Base-by-base conservation (phyloP, 2,113 vertebrate species). In the Pterocles burchelli region DNA sequence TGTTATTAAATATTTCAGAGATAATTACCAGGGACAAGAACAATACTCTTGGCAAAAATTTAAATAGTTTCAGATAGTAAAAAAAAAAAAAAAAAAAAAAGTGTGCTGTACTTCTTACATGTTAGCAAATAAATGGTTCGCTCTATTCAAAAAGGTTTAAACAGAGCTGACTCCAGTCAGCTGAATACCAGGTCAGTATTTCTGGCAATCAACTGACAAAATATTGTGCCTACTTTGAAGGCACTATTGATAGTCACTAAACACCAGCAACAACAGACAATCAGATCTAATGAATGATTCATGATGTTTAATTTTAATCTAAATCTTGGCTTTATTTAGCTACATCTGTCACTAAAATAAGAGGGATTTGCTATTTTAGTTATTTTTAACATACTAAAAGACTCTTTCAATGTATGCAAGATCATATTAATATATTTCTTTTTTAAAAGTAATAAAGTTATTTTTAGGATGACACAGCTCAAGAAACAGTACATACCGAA, bases 251-350 rank as follows among this genome's bases (percentile, higher is more conserved):
- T 61, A 72, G 26, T 70, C 66, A 74, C 43, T 93, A 59, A 95
- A 92, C 41, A 82, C 33, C 89, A 94, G 70, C 79, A 88, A 92
- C 61, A 96, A 83, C 89, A 94, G 6, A 38, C 89, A 96, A 92
- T 96, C 70, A 91, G 94, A 93, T 49, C 57, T 66, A 76, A 93
- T 87, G 38, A 96, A 89, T 93, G 89, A 96, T 91, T 96, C 81
- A 65, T 94, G 65, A 92, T 58, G 59, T 76, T 73, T 90, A 75
- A 71, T 83, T 96, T 95, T 88, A 73, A 88, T 91, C 68, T 85
- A 96, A 85, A 83, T 75, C 54, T 62, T 93, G 76, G n/a, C 59
- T 95, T 70, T 91, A 92, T 36, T 88, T 68, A 81, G 51, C 61
- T 84, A 67, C 88, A 96, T 68, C 48, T 92, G 84, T 76, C 45